Evolutionary conservation across 53 echinoderm and acorn worm genomes (phyloP).

Genomic region (Holothuria leucospilota): DNA sequence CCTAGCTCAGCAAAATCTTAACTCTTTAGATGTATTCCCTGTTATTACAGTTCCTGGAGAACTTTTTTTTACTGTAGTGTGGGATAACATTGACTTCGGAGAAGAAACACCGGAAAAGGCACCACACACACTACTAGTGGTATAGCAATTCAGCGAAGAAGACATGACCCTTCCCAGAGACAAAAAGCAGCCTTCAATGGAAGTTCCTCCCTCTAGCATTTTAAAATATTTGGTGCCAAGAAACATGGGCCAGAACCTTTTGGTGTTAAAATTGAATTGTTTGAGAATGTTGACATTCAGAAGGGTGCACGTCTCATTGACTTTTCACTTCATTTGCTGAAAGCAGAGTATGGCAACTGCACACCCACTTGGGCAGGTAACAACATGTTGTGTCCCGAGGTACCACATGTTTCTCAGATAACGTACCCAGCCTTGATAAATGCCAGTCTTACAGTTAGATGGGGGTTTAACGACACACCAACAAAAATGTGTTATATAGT

Average conservation of each 20-base stretch:
- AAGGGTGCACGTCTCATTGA: neutral
- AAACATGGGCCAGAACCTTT: constrained; percentile 54
- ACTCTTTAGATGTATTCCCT: constrained; percentile 7
- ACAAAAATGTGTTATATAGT: too few relatives aligned
- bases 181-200: constrained; percentile 52
- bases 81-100: too few relatives aligned
- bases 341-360: neutral
- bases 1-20: too few relatives aligned
- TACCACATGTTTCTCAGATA: constrained; percentile 40
- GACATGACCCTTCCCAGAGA: constrained; percentile 24
- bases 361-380: constrained; percentile 30
- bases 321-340: too few relatives aligned
- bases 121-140: constrained; percentile 52
- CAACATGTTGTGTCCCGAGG: constrained; percentile 28
- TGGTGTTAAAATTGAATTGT: constrained; percentile 7
- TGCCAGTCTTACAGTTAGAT: too few relatives aligned
- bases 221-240: constrained; percentile 59
- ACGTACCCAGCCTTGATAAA: constrained; percentile 69
- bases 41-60: neutral
- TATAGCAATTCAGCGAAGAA: too few relatives aligned
- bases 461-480: too few relatives aligned
- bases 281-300: constrained; percentile 30
- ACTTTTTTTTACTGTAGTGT: constrained; percentile 34
- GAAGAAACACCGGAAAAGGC: constrained; percentile 13
- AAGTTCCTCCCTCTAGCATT: constrained; percentile 48